Conservation (phyloP, 2,113 vertebrate species). For the Cyrtonyx montezumae region DNA sequence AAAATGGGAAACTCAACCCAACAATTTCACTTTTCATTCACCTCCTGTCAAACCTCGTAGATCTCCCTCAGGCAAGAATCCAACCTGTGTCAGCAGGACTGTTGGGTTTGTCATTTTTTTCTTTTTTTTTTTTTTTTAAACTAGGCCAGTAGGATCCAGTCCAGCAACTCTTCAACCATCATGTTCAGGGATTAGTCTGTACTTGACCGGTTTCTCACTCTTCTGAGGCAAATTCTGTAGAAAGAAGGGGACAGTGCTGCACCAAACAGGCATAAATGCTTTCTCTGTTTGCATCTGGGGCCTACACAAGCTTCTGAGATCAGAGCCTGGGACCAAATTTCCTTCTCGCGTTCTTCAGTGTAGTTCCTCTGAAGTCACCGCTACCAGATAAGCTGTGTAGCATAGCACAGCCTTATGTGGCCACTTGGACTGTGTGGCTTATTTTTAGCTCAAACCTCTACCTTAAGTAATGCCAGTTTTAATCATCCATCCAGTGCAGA, state of each 20-base stretch:
- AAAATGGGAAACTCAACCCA: neutral
- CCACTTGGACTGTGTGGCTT: neutral
- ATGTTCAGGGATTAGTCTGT: neutral
- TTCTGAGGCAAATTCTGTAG: neutral
- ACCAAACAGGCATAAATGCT: neutral
- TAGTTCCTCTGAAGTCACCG: constrained; percentile 37
- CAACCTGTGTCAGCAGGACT: neutral
- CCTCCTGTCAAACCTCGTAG: neutral
- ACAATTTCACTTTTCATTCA: neutral
- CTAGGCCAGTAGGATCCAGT: neutral
- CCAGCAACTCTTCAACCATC: constrained; percentile 1
- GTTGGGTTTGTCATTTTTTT: neutral
- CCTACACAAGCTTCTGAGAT: neutral
- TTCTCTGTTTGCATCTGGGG: accelerated
- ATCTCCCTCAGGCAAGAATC: neutral
- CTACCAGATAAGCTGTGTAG: constrained; percentile 53
- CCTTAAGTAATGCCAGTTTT: constrained; percentile 23
- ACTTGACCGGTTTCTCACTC: neutral
- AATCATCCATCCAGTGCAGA: neutral
- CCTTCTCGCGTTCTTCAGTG: neutral
- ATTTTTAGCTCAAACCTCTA: constrained; percentile 64
- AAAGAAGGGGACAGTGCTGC: neutral
- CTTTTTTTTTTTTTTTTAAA: neutral
- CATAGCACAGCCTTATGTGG: constrained; percentile 62
- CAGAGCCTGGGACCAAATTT: neutral